Evolutionary conservation across 2,797 vertebrate species (phyloP), one percentile per base, ranked within the genome.

Genomic region (Danio choprae): DNA sequence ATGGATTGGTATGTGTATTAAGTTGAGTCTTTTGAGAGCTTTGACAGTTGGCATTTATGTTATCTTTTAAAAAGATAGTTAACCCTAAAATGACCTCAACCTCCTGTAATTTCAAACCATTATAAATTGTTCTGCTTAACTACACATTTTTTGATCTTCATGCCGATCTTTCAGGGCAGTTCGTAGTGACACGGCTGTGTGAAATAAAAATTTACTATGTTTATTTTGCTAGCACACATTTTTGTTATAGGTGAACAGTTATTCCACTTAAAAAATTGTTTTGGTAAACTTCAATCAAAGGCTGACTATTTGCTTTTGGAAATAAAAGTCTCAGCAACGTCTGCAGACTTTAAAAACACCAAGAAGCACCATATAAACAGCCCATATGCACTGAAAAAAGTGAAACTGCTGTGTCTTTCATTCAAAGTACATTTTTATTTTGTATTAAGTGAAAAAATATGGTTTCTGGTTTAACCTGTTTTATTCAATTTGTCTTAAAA

Each of bases 11-110:
- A 8, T 68, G 6, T 44, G 51, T 50, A 56, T 10, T 65, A 43
- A 13, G 56, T n/a, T 59, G 43, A 51, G 48, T 22, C 9, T 78
- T 41, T 50, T 2, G 0, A 20, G 16, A 51, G 29, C n/a, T 78
- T 59, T 50, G 65, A 78, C 29, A 20, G 29, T 70, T 78, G 36
- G 15, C 36, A 60, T 78, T 70, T 70, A 79, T n/a, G 9, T 79
- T 36, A 29, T 20, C 1, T 53, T 64, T 56, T 41, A 53, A 53
- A 51, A 40, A 11, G 38, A 69, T n/a, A 20, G 50, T 70, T 55
- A 41, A 53, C 48, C 48, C 36, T 38, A 53, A 53, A 18, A 20
- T 7, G 6, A 41, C 36, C 48, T 18, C 29, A 18, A 38, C 4
- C 10, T 41, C 6, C 20, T 55, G 11, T 55, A 2, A 20, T 55